phyloP scores from a whole-genome alignment of 2,797 vertebrate species.

The Dermochelys coriacea region DNA sequence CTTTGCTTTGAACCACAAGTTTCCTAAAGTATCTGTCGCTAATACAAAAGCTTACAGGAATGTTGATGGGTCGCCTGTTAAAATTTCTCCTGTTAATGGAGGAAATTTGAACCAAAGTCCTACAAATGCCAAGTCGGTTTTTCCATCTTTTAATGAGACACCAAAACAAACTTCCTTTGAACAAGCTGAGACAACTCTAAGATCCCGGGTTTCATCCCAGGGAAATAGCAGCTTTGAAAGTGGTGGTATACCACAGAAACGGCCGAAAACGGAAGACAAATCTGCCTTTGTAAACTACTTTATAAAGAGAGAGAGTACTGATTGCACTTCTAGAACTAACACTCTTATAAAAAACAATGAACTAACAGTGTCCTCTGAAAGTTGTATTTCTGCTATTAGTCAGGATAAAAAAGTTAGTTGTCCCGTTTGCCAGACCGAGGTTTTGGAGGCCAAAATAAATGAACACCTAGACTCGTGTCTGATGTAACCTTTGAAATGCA shows the following conservation, averaged over 20 bases:
- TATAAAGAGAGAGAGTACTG: slow-evolving; percentile 18
- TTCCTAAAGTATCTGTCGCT: slow-evolving; percentile 82
- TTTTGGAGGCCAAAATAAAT: slow-evolving; percentile 89
- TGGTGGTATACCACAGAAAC: slow-evolving; percentile 6
- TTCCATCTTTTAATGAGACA: neutral
- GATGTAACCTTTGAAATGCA: neutral
- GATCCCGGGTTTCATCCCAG: neutral
- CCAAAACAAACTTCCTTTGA: slow-evolving; percentile 18
- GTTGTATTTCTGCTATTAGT: neutral
- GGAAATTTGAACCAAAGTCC: slow-evolving; percentile 2
- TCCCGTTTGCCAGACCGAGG: slow-evolving; percentile 86
- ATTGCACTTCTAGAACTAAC: neutral
- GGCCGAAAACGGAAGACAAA: slow-evolving; percentile 69
- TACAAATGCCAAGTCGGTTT: neutral
- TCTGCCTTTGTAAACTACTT: slow-evolving; percentile 73
- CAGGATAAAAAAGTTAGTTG: slow-evolving; percentile 84
- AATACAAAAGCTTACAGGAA: slow-evolving; percentile 82
- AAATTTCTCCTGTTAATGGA: slow-evolving; percentile 45
- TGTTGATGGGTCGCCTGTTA: slow-evolving; percentile 83
- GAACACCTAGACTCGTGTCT: slow-evolving; percentile 93
- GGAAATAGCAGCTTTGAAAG: neutral
- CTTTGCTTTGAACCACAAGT: slow-evolving; percentile 20
- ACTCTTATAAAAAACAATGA: neutral
- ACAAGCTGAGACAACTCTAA: neutral
- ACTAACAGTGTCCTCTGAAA: neutral